Evolutionary conservation across 2,888 invertebrate species (phyloP).

Genomic region (Allygus modestus): DNA sequence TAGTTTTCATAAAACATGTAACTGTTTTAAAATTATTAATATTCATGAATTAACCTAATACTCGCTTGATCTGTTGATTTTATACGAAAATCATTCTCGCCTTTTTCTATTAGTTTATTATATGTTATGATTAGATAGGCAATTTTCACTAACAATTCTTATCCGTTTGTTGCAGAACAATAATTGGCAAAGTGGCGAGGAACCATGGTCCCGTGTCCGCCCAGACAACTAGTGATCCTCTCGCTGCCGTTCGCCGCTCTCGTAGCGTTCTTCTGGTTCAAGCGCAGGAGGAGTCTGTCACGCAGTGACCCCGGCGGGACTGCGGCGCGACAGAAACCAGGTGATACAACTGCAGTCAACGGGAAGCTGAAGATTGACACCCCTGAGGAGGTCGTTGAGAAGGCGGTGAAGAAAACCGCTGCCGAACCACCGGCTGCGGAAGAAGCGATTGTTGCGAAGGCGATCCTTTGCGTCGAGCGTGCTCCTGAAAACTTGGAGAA

Average conservation of each 20-base stretch:
- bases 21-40: no score
- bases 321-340: constrained; percentile 63
- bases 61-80: no score
- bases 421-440: constrained; percentile 1
- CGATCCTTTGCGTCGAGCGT: background rate
- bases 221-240: constrained; percentile 83
- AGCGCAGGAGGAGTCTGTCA: constrained; percentile 85
- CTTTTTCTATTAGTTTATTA: no score
- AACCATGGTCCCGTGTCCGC: constrained; percentile 83
- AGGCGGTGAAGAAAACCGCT: background rate
- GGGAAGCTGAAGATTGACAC: background rate
- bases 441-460: constrained; percentile 19
- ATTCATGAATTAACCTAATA: no score
- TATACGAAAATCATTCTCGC: no score
- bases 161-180: constrained; percentile 66
- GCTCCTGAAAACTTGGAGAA: background rate
- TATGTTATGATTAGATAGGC: no score
- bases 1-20: no score
- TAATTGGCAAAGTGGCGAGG: constrained; percentile 79
- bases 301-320: constrained; percentile 86
- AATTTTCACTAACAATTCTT: no score
- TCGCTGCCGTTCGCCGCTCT: constrained; percentile 88
- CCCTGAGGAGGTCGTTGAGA: background rate
- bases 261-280: constrained; percentile 89
- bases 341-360: constrained; percentile 60